Evolutionary conservation across 2,888 invertebrate species (phyloP), one percentile per base, ranked within the genome.

Genomic region (Blastobasis lacticolella): DNA sequence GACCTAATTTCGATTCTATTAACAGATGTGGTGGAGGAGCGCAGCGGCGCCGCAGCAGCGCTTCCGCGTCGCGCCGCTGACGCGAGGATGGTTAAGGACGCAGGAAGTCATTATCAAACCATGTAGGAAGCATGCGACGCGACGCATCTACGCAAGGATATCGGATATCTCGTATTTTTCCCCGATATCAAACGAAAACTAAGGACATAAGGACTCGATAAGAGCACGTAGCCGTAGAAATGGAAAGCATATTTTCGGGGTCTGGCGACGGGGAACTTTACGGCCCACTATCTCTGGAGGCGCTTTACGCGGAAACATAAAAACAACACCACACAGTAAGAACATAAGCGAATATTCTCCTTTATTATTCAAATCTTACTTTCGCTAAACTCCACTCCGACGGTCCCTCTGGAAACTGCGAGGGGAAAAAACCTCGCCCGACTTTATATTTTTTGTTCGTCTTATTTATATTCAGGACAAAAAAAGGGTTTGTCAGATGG

Each of bases 391-490:
- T 80, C 71, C 64, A 57, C 68, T 66, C 67, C 64, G 69, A 61
- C 69, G 69, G 72, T 74, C 76, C 76, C 73, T 62, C 62, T 71
- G 72, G 73, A 68, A 68, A 66, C 66, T 60, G 71, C 60, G 66
- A 64, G 69, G 69, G 73, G 70, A 75, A 75, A 76, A 81, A 81
- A 73, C 66, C 73, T 68, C 66, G 69, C 64, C 69, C 70, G 72
- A 73, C 71, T 77, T 71, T 71, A 72, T 73, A 73, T 78, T 78
- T 79, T 83, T 83, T 80, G 74, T 70, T 69, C 67, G 71, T 73
- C 78, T 80, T 85, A 85, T 87, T 84, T 85, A 82, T 84, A 81
- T 85, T 84, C 82, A 78, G 81, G 77, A 79, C 79, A 85, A 86
- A 86, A 79, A 86, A 85, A 83, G 84, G 85, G 83, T 84, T 81